A percentile compares a stretch with the other conserved stretches of the same genome.
These are phyloP conservation scores for Otolemur crassicaudatus DNA, from an alignment of 2,797 vertebrate species.

Conservation along the genomic window DNA sequence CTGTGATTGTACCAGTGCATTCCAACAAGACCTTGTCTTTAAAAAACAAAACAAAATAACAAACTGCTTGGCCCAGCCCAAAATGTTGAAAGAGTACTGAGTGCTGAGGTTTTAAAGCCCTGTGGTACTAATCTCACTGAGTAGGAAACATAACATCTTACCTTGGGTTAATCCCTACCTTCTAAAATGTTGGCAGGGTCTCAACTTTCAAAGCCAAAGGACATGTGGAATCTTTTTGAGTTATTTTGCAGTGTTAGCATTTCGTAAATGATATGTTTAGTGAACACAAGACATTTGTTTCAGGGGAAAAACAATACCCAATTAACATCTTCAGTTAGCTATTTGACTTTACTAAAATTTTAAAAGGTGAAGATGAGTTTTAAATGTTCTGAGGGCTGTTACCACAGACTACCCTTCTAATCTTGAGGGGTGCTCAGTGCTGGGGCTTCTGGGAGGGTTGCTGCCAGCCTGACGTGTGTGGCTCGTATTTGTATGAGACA, in stretches of 20 bases:
- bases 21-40: neutral
- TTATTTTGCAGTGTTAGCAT: neutral
- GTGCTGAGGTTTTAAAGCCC: neutral
- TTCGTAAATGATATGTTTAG: neutral
- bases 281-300: neutral
- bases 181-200: neutral
- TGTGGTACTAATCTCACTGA: neutral
- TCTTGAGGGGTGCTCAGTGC: neutral
- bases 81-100: neutral
- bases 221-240: neutral
- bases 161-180: neutral
- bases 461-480: neutral
- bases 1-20: neutral
- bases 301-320: neutral
- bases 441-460: neutral
- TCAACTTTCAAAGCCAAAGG: conserved; percentile 45
- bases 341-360: conserved; percentile 31
- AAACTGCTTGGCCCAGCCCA: neutral
- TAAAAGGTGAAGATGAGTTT: conserved; percentile 2
- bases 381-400: neutral
- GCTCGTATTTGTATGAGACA: conserved; percentile 82
- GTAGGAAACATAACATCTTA: neutral
- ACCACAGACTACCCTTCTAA: neutral
- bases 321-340: neutral
- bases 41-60: neutral